Evolutionary conservation across 2,797 vertebrate species (phyloP).

Genomic region (Typhlichthys subterraneus): DNA sequence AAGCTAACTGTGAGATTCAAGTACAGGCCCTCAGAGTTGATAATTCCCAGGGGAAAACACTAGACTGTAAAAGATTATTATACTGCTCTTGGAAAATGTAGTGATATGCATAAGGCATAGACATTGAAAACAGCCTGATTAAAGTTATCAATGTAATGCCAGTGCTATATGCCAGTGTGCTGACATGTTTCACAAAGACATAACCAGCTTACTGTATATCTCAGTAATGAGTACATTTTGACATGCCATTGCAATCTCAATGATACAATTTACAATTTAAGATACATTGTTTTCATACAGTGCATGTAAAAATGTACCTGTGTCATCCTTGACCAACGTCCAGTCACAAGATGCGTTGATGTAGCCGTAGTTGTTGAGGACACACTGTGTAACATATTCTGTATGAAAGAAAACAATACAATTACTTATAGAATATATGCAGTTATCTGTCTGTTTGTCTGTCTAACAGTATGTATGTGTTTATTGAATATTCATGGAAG

Average conservation of each 20-base stretch:
- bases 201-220: too few relatives aligned
- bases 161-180: background rate
- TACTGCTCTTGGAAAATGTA: slow-evolving; percentile 47
- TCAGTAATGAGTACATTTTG: too few relatives aligned
- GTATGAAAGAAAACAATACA: background rate
- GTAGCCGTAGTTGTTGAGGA: slow-evolving; percentile 72
- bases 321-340: slow-evolving; percentile 65
- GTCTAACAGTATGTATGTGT: background rate
- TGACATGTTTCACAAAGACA: background rate
- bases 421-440: background rate
- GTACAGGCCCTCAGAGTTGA: slow-evolving; percentile 27
- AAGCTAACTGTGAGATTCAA: slow-evolving; percentile 30
- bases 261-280: too few relatives aligned
- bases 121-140: slow-evolving; percentile 15
- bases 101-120: slow-evolving; percentile 26
- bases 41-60: slow-evolving; percentile 30
- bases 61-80: slow-evolving; percentile 56
- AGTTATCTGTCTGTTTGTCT: background rate
- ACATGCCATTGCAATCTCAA: slow-evolving; percentile 10
- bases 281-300: too few relatives aligned
- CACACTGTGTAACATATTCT: slow-evolving; percentile 83
- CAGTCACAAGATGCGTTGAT: slow-evolving; percentile 78
- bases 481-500: background rate
- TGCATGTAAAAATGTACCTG: slow-evolving; percentile 59
- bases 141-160: background rate